A percentile compares a stretch with the other conserved stretches of the same genome.
Conservation (phyloP, 2,797 vertebrate genomes). For the Lithobates sylvaticus region DNA sequence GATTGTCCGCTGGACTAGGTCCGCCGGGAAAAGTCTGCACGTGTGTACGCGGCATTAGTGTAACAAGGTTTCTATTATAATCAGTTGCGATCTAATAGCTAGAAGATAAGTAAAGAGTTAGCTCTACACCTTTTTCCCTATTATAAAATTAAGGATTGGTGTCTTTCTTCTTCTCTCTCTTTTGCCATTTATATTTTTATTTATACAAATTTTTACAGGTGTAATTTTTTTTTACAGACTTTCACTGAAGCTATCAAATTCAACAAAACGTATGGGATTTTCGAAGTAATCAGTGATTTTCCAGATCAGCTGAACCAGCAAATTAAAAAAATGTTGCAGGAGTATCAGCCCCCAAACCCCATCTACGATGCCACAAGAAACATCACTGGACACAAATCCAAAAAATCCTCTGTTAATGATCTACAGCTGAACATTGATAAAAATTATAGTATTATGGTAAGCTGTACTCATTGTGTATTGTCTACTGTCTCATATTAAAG, state of each 20-base stretch:
- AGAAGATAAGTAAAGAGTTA: too few relatives aligned
- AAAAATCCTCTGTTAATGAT: constrained; percentile 55
- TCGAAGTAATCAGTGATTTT: constrained; percentile 81
- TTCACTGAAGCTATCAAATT: constrained; percentile 83
- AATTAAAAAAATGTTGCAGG: constrained; percentile 74
- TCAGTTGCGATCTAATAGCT: too few relatives aligned
- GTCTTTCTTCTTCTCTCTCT: not conserved
- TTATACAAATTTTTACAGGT: constrained; percentile 1
- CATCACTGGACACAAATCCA: constrained; percentile 63
- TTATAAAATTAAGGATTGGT: too few relatives aligned
- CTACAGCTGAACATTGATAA: constrained; percentile 74
- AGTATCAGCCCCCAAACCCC: constrained; percentile 73
- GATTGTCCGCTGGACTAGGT: too few relatives aligned
- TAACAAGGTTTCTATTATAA: too few relatives aligned
- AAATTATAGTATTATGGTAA: constrained; percentile 80
- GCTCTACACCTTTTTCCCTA: too few relatives aligned
- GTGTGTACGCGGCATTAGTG: too few relatives aligned
- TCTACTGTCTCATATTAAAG: too few relatives aligned
- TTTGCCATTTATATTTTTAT: not conserved
- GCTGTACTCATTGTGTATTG: constrained; percentile 8
- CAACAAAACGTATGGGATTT: constrained; percentile 80
- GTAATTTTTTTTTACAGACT: constrained; percentile 76
- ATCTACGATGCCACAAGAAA: constrained; percentile 74
- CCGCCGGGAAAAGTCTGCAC: too few relatives aligned
- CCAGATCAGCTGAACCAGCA: constrained; percentile 76